Evolutionary conservation across 2,797 vertebrate species (phyloP), one percentile per base, ranked within the genome.

Genomic region (Remorina albescens): DNA sequence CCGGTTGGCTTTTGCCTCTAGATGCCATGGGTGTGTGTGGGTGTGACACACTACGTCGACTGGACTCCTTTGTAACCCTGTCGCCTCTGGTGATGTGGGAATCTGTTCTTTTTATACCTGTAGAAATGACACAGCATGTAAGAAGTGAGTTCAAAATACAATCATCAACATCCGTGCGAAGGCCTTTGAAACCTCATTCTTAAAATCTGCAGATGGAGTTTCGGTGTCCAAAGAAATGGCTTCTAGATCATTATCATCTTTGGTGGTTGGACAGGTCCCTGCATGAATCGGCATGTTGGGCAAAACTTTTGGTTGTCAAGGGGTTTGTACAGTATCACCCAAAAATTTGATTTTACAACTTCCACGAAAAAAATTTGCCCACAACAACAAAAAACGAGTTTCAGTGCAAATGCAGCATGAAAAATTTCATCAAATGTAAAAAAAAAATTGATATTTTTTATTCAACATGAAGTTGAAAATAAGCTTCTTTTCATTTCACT

Each of bases 51-150:
- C 56, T 77, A 92, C 46, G 37, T 63, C 13, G 8, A 49, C 78
- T 88, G 88, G 62, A 88, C 86, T 76, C 81, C 90, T 81, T 83
- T 87, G 84, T 87, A 91, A 8, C 81, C 76, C 28, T 76, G 80
- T 1, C 0, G 61, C 67, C 86, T 92, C 64, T 81, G 86, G 21
- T 80, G 74, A 30, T 19, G 60, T 23, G 47, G 50, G 41, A 76
- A 88, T 67, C 49, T 83, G 23, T 88, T 93, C 73, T 71, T 89
- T 83, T 86, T 88, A 42, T 85, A 92, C 91, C 92, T 94, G 90
- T 18, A 37, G 61, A 70, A 49, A 71, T 0, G 57, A 76, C 19
- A 80, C 19, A 81, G 8, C 16, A 54, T 0, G 50, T 32, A 0
- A 37, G 25, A 15, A 5, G 39, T 0, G 1, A 12, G 18, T 58